phyloP scores from a whole-genome alignment of 2,797 vertebrate species.

The Gallinago stenura region DNA sequence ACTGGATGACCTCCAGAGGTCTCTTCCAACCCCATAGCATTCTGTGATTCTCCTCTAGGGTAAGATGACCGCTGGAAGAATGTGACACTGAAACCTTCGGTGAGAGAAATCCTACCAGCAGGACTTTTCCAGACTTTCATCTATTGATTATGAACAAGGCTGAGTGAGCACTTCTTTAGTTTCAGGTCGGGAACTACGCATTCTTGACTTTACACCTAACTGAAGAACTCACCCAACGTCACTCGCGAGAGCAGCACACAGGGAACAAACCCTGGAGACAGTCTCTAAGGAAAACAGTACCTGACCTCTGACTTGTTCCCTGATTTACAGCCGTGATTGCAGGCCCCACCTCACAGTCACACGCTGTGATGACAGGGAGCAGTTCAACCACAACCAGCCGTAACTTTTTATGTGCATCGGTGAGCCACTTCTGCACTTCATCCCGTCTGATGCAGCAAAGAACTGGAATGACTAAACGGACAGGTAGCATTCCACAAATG shows the following conservation, averaged over 20 bases:
- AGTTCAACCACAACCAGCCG: constrained; percentile 20
- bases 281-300: constrained; percentile 66
- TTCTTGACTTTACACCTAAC: constrained; percentile 4
- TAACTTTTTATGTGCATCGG: not conserved
- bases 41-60: not conserved
- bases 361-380: constrained; percentile 34
- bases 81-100: not conserved
- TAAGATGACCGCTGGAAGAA: not conserved
- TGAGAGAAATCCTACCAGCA: not conserved
- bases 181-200: not conserved
- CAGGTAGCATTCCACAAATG: not conserved
- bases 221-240: not conserved
- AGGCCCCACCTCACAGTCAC: constrained; percentile 63
- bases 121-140: not conserved
- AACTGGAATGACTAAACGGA: not conserved
- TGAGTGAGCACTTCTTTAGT: not conserved
- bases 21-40: no score
- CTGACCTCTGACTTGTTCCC: constrained; percentile 68
- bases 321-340: constrained; percentile 69
- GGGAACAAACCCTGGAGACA: constrained; percentile 64
- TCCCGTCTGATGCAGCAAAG: constrained; percentile 30
- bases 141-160: not conserved
- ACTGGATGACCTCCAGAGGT: no score
- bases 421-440: constrained; percentile 41
- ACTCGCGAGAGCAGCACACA: not conserved